Evolutionary conservation across 2,888 invertebrate species (phyloP).

Genomic region (Danaus chrysippus): DNA sequence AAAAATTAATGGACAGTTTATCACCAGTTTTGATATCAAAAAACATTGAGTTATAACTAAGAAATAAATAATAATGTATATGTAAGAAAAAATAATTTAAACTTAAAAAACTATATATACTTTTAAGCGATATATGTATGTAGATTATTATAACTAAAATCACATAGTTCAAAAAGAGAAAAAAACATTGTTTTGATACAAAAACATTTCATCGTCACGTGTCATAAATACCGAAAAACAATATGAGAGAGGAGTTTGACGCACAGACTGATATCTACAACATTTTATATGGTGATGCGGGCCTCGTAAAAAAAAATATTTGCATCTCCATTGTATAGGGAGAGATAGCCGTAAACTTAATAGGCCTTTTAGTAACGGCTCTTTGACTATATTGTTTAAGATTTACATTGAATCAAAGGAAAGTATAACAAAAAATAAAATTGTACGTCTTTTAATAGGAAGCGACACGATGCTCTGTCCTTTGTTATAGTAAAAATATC

Average conservation of each 20-base stretch:
- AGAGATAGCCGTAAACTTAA: slow-evolving; percentile 1
- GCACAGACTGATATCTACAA: slow-evolving; percentile 15
- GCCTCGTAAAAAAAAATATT: slow-evolving; percentile 32
- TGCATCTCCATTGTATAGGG: slow-evolving; percentile 32
- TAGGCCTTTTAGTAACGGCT: slow-evolving; percentile 7
- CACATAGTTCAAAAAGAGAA: background rate
- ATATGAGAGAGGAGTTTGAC: slow-evolving; percentile 17
- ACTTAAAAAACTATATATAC: too few relatives aligned
- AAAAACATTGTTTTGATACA: background rate
- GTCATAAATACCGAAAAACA: slow-evolving; percentile 4
- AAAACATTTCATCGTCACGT: background rate
- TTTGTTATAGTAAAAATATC: too few relatives aligned
- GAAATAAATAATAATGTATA: too few relatives aligned
- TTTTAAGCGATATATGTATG: too few relatives aligned
- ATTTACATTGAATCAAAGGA: background rate
- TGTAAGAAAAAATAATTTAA: too few relatives aligned
- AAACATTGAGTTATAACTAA: too few relatives aligned
- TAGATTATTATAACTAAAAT: too few relatives aligned
- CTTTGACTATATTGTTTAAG: slow-evolving; percentile 6
- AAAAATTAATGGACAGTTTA: too few relatives aligned
- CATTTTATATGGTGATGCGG: slow-evolving; percentile 32
- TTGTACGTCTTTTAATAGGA: background rate
- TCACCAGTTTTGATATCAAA: too few relatives aligned
- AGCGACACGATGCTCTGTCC: too few relatives aligned
- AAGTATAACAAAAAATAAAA: background rate